Evolutionary conservation across 2,888 invertebrate species (phyloP).

Genomic region (Hydrotaea cyrtoneurina): DNA sequence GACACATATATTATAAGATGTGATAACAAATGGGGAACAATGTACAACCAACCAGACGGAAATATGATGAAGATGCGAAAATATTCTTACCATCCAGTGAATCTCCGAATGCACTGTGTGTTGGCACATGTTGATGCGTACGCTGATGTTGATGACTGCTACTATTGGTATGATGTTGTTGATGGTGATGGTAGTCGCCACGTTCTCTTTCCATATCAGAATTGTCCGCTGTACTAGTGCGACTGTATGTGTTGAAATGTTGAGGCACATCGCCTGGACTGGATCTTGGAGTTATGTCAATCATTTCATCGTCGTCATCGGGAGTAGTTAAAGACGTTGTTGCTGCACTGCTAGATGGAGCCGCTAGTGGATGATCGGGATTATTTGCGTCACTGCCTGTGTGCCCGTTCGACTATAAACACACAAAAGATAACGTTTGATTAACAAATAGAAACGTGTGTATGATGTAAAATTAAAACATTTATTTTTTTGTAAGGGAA

Average conservation of each 20-base stretch:
- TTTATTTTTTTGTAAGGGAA: too few species aligned
- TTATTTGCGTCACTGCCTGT: constrained; percentile 67
- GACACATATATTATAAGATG: too few species aligned
- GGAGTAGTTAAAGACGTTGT: constrained; percentile 76
- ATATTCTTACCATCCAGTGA: constrained; percentile 75
- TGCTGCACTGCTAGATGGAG: constrained; percentile 67
- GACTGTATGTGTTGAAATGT: constrained; percentile 71
- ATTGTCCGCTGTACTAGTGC: constrained; percentile 72
- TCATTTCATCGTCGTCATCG: constrained; percentile 84
- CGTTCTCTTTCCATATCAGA: constrained; percentile 77
- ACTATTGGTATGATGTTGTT: constrained; percentile 66
- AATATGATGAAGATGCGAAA: not conserved
- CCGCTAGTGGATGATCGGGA: constrained; percentile 76
- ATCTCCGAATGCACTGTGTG: constrained; percentile 80
- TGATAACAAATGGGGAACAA: too few species aligned
- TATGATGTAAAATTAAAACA: too few species aligned
- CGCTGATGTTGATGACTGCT: constrained; percentile 69
- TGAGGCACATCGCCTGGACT: constrained; percentile 77
- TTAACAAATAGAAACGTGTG: constrained; percentile 32
- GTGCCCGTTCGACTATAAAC: constrained; percentile 78
- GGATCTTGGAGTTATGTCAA: constrained; percentile 84
- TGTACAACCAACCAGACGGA: too few species aligned
- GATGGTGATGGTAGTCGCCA: constrained; percentile 69
- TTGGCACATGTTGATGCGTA: constrained; percentile 77
- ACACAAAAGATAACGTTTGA: not conserved